Evolutionary conservation across 2,113 vertebrate species (phyloP), one percentile per base, ranked within the genome.

Genomic region (Macquaria ambigua): DNA sequence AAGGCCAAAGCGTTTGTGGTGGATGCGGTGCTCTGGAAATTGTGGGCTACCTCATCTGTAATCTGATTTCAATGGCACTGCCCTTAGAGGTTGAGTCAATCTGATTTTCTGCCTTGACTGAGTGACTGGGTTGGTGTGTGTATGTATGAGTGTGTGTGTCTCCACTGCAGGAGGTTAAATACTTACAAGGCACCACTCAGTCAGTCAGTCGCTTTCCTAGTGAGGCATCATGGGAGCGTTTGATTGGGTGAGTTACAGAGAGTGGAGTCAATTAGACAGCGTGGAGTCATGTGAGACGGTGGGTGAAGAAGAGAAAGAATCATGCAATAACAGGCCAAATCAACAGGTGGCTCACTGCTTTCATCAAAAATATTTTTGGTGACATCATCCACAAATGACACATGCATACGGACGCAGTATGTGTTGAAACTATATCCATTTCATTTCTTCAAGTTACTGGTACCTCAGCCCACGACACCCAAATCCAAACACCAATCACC

Each of bases 1-100:
- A 95, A 95, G 94, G 90, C 95, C 93, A 87, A 86, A 93, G 78
- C 89, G 82, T 94, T 95, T 94, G 90, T 79, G 84, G 92, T 94
- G 79, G 90, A 83, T 92, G 91, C 25, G 74, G 90, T 90, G 79
- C 90, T 85, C 87, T 91, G 93, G 89, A 95, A 93, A 94, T 87
- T 89, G 82, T 78, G 88, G 86, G 72, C 91, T 93, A 90, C 90
- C 87, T 91, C 84, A 76, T 93, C 84, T 68, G 91, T 95, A 93
- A 95, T 96, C 93, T 94, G 94, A 95, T 96, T 95, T 96, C 90
- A 91, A 90, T 93, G 88, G 89, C 87, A 87, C 88, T 81, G 87
- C 90, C 92, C 90, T 95, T 90, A 90, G 93, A 93, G 94, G 90
- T 83, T 79, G 88, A 95, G 92, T 94, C 93, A 94, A 94, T 95